phyloP scores from a whole-genome alignment of 1,140 invertebrate species.

The Macrosteles quadrilineatus region DNA sequence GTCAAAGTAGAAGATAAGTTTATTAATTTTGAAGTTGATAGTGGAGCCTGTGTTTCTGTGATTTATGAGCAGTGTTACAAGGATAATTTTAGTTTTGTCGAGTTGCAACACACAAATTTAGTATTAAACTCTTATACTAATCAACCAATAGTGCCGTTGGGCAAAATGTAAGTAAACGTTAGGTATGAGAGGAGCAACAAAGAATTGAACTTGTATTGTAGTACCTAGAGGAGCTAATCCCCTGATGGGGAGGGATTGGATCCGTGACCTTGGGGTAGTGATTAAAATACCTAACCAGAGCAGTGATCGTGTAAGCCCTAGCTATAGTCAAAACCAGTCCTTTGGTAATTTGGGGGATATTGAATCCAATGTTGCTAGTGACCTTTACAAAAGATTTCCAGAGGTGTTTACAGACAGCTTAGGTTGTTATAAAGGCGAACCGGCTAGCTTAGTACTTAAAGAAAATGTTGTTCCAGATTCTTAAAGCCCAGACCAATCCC shows the following conservation, averaged over 20 bases:
- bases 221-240: slow-evolving; percentile 10
- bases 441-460: slow-evolving; percentile 20
- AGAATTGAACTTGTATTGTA: slow-evolving; percentile 19
- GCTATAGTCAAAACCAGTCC: background rate
- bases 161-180: slow-evolving; percentile 16
- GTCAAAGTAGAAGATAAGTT: background rate
- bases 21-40: too few relatives aligned
- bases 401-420: too few relatives aligned
- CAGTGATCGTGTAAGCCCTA: slow-evolving; percentile 8
- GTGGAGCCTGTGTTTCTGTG: slow-evolving; percentile 21
- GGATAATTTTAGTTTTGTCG: background rate
- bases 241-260: too few relatives aligned
- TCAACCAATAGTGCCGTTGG: slow-evolving; percentile 9
- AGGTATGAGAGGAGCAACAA: background rate
- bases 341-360: background rate
- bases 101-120: slow-evolving; percentile 12
- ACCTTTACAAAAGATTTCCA: too few relatives aligned
- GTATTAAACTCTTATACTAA: slow-evolving; percentile 16
- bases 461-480: slow-evolving; percentile 28
- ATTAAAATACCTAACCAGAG: background rate
- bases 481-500: slow-evolving; percentile 24
- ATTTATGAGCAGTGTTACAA: slow-evolving; percentile 15
- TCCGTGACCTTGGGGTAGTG: too few relatives aligned
- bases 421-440: too few relatives aligned
- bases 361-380: too few relatives aligned